phyloP scores from a whole-genome alignment of 2,888 invertebrate species.

The Limnephilus lunatus region DNA sequence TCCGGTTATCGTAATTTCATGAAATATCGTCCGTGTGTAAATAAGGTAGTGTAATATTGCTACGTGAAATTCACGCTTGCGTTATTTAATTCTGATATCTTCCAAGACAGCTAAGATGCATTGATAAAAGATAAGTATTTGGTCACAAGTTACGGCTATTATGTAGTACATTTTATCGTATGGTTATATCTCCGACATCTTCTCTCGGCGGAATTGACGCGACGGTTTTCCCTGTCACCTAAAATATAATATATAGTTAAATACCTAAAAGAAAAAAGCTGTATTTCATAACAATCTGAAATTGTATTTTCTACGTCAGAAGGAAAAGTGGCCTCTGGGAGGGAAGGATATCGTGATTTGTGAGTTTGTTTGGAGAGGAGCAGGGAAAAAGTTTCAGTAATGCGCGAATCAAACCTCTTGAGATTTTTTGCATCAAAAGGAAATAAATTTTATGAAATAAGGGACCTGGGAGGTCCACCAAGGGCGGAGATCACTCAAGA shows the following conservation, averaged over 20 bases:
- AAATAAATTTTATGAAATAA: constrained; percentile 46
- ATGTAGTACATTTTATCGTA: not conserved
- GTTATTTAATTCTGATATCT: no score
- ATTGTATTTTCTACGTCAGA: constrained; percentile 18
- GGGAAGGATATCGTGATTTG: constrained; percentile 3
- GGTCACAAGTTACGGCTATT: not conserved
- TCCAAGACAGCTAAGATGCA: not conserved
- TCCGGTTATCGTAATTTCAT: no score
- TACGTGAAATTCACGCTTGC: no score
- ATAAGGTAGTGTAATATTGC: no score
- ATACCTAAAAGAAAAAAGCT: not conserved
- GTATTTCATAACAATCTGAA: constrained; percentile 36
- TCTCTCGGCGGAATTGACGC: not conserved
- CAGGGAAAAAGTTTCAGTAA: constrained; percentile 41
- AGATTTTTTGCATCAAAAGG: constrained; percentile 41
- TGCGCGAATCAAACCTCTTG: constrained; percentile 40
- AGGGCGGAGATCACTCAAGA: not conserved
- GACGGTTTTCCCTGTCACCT: not conserved
- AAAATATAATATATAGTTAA: not conserved
- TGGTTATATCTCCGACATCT: not conserved
- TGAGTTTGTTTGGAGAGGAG: constrained; percentile 30
- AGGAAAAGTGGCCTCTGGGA: not conserved
- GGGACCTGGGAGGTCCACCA: not conserved
- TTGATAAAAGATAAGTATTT: not conserved
- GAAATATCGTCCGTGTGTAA: no score